Percentiles rank a stretch among this genome's conserved stretches.
Conservation (phyloP, 2,888 invertebrate species). For the Apoda limacodes region DNA sequence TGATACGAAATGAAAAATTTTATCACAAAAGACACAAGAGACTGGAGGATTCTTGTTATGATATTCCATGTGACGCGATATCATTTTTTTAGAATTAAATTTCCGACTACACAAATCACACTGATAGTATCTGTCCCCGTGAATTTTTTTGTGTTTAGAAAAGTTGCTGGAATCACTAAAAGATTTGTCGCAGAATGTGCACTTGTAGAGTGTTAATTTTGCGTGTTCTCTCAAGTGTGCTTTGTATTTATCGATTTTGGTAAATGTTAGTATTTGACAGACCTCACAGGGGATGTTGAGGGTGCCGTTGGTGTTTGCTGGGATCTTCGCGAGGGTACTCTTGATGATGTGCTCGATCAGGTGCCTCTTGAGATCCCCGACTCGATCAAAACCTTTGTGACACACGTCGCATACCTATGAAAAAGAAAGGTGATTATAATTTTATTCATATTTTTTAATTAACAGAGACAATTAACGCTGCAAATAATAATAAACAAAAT, state of each 20-base stretch:
- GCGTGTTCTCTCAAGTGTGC: slow-evolving; percentile 59
- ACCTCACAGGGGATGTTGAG: slow-evolving; percentile 51
- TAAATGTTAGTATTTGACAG: slow-evolving; percentile 40
- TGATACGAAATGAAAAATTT: slow-evolving; percentile 50
- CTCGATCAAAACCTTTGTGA: slow-evolving; percentile 47
- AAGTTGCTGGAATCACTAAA: slow-evolving; percentile 65
- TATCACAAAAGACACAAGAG: slow-evolving; percentile 39
- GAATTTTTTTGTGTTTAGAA: slow-evolving; percentile 63
- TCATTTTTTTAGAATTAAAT: slow-evolving; percentile 61
- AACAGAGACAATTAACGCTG: slow-evolving; percentile 1
- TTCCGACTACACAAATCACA: slow-evolving; percentile 58
- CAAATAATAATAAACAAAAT: no score
- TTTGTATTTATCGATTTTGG: slow-evolving; percentile 52
- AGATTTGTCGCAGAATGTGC: slow-evolving; percentile 57
- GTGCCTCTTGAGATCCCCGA: slow-evolving; percentile 57
- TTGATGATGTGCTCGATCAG: slow-evolving; percentile 58
- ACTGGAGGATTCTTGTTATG: slow-evolving; percentile 45
- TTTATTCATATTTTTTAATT: slow-evolving; percentile 1
- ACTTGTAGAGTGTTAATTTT: slow-evolving; percentile 56
- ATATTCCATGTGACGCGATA: slow-evolving; percentile 54
- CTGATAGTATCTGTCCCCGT: slow-evolving; percentile 45
- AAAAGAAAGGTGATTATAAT: no score
- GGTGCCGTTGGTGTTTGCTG: slow-evolving; percentile 37
- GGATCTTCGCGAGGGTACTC: slow-evolving; percentile 47
- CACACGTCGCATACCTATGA: slow-evolving; percentile 57